Evolutionary conservation across 2,113 vertebrate species (phyloP), one percentile per base, ranked within the genome.

Genomic region (Spilogale gracilis): DNA sequence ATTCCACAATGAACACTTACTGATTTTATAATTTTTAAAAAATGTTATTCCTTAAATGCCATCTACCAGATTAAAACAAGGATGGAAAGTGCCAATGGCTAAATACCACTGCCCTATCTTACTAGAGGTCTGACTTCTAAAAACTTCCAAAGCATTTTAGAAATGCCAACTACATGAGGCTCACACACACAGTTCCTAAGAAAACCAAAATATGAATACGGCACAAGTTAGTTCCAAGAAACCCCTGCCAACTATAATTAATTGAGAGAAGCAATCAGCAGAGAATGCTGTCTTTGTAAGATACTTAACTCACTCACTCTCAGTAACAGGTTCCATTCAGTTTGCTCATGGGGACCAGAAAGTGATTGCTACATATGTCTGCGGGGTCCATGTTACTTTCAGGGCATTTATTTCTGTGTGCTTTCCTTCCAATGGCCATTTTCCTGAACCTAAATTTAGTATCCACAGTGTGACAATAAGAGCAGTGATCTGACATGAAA

Each of bases 221-320:
- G 27, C 74, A 69, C 38, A 65, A 85, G 52, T 85, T 86, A 92
- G n/a, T 97, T 96, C 80, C 52, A 84, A 95, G 94, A 98, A 96
- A 89, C 92, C 27, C 92, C 80, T 92, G 79, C 54, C 30, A 60
- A 83, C 56, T 18, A 43, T 79, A 83, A 96, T 95, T 89, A 94
- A 84, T 90, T 93, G 80, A 88, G 73, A 94, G 93, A 96, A 92
- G 88, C 76, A 97, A 93, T 91, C 93, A 81, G 58, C 20, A 32
- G 21, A 60, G 71, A 94, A 97, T 61, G 48, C 6, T 65, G 45
- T 69, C 91, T 84, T 32, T 91, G 91, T 65, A 84, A 83, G 71
- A 67, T 16, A 52, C 6, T 13, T 48, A 92, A 89, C 82, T 93
- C 82, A 27, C 48, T 50, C 14, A 0, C 45, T 85, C 10, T 71